Base-by-base conservation (phyloP, 2,888 invertebrate species). In the Sycophila texana region DNA sequence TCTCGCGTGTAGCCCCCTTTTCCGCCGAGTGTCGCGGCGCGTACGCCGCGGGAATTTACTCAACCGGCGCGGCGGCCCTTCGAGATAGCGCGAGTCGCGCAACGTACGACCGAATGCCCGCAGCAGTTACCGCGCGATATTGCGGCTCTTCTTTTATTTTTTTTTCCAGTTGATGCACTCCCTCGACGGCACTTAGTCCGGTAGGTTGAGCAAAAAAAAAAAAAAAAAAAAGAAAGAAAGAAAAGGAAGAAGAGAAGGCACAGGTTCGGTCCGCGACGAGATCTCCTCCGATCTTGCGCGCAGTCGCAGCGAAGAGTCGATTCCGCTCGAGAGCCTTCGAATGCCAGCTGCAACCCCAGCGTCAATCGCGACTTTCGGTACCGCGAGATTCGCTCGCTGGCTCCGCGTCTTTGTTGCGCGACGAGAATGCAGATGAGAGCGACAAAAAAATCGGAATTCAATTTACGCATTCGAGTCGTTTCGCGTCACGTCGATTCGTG, bases 21-120 rank as follows among this genome's bases (percentile, higher is more conserved):
- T 66, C 14, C 65, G 16, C 12, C 16, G n/a, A 7, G 60, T 53
- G 57, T 51, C 10, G 20, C 75, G 20, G 72, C 76, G 77, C 70
- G 74, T 76, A 74, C 77, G 60, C 70, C 55, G 63, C 65, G 77
- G 74, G 81, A 84, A 83, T 84, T 86, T 85, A 79, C 80, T 73
- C 73, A 68, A 65, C 77, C 80, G 61, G 74, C 80, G 81, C 80
- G 79, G 79, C 61, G 81, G 18, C 47, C 39, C 51, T 30, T 18
- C 16, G 3, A 20, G 73, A 10, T 16, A 5, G 18, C 18, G 74
- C 57, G 16, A 49, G 30, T 57, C 65, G 49, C 70, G 47, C 58
- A 78, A 74, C 61, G 66, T 55, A 49, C 60, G 51, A 60, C 49
- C 20, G 57, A 60, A 30, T n/a, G n/a, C 16, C 12, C 4, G 30